Evolutionary conservation across 2,797 vertebrate genomes (phyloP).

Genomic region (Fistularia commersonii): DNA sequence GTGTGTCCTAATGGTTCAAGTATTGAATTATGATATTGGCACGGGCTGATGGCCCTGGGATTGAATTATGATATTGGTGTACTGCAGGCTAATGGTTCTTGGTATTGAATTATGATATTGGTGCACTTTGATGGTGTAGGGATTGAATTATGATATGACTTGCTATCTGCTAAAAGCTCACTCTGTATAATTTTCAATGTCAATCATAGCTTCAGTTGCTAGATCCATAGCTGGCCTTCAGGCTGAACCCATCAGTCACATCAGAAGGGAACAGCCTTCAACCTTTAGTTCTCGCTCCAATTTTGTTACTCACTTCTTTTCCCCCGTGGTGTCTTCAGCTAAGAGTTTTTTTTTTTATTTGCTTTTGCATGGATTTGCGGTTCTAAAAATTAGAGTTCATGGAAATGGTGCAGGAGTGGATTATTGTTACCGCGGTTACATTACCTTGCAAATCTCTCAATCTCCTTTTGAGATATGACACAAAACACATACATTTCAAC

Average conservation of each 20-base stretch:
- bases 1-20: slow-evolving; percentile 65
- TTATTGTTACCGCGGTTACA: slow-evolving; percentile 7
- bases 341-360: slow-evolving; percentile 8
- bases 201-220: slow-evolving; percentile 61
- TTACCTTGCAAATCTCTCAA: neutral
- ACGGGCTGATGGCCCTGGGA: slow-evolving; percentile 60
- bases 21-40: slow-evolving; percentile 77
- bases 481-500: neutral
- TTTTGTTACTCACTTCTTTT: slow-evolving; percentile 15
- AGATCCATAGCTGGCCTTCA: slow-evolving; percentile 63
- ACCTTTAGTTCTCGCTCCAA: slow-evolving; percentile 39
- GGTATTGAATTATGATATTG: slow-evolving; percentile 77
- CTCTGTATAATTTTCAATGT: slow-evolving; percentile 67
- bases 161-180: slow-evolving; percentile 73
- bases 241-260: slow-evolving; percentile 46
- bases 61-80: slow-evolving; percentile 76
- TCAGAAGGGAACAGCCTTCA: slow-evolving; percentile 42
- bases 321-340: slow-evolving; percentile 3
- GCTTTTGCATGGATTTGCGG: neutral
- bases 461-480: slow-evolving; percentile 7
- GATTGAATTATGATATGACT: slow-evolving; percentile 75
- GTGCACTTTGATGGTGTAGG: slow-evolving; percentile 68
- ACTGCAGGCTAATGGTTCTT: slow-evolving; percentile 68
- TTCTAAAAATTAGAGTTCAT: no score
- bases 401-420: neutral